Base-by-base conservation (phyloP, 2,113 vertebrate species). In the Epinephelus fuscoguttatus region DNA sequence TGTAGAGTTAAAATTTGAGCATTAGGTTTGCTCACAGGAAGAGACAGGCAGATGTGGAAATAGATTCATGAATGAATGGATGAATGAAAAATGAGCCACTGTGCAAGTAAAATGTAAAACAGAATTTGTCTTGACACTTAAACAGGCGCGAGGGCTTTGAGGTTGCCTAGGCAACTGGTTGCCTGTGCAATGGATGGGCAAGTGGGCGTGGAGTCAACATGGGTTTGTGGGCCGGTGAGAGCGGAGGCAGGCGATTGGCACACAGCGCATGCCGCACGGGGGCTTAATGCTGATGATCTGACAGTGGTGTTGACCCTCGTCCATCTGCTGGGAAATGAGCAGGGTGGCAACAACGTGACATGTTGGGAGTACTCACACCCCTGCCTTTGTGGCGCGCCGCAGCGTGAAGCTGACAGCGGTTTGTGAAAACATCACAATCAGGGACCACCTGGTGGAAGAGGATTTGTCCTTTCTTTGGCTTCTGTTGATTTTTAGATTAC, bases 131-230 rank as follows among this genome's bases (percentile, higher is more conserved):
- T 93, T 84, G 75, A 92, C 91, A 85, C 87, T 84, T 85, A 88
- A 91, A 94, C 92, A 90, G 89, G 74, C 89, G 40, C 61, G 19
- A 93, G 84, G 86, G 92, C 85, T 92, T 93, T 92, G 84, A 71
- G 89, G 96, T 96, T 96, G 93, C 96, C 95, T 92, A 87, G 95
- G 96, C 94, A 96, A 96, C 96, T 92, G 92, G 93, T 94, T 94
- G 92, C 88, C 92, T 91, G 84, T 90, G 89, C 86, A 59, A 78
- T 88, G 63, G 90, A 89, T 72, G 84, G 87, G 85, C 75, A 77
- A 86, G 93, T 94, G 89, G 93, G 92, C 73, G 91, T 86, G 89
- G 86, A 91, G 93, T 93, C 92, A 89, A 79, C 91, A 80, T 88
- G 87, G 92, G 89, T 86, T 92, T 91, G 90, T 92, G 92, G 92